Base-by-base conservation (phyloP, 2,888 invertebrate species). In the Pyralis farinalis region DNA sequence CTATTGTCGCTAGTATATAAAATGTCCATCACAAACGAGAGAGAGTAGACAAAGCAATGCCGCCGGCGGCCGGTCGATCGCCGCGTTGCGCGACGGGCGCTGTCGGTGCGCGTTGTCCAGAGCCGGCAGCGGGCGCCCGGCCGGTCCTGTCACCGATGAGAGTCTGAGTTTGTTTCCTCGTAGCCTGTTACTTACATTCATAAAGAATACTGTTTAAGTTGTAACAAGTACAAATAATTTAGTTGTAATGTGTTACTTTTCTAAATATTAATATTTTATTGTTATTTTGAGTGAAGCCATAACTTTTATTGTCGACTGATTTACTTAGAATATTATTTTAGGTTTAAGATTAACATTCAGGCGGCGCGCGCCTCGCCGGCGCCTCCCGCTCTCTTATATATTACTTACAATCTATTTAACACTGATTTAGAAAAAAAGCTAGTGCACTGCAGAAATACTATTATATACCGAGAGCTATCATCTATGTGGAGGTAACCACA, bases 191-290 rank as follows among this genome's bases (percentile, higher is more conserved):
- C 41, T 46, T 49, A 44, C 43, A 46, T 51, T 44, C 39, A 45
- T 43, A 47, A 44, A 44, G 51, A 46, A n/a, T n/a, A 47, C 49
- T 52, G 41, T 60, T 55, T 63, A 66, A 60, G 67, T 71, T 65
- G 54, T 60, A 62, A 66, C 57, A 55, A 78, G 79, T 80, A 80
- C 81, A 81, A 79, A 80, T 71, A 49, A 59, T 59, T 66, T 53
- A 58, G 43, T 53, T 47, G 46, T 57, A 50, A 45, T 49, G 41
- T 38, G 43, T 59, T 59, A 42, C 37, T 57, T 58, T 53, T 37
- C 28, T 29, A 41, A 37, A 37, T 25, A 25, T 42, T 28, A 46
- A 40, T 45, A 43, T 42, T 41, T 46, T 46, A 34, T 48, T 48
- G 36, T 43, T 42, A 30, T 42, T 44, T 44, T 40, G 27, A 41